Base-by-base conservation (phyloP, 1,140 invertebrate genomes). In the Lycorma delicatula region DNA sequence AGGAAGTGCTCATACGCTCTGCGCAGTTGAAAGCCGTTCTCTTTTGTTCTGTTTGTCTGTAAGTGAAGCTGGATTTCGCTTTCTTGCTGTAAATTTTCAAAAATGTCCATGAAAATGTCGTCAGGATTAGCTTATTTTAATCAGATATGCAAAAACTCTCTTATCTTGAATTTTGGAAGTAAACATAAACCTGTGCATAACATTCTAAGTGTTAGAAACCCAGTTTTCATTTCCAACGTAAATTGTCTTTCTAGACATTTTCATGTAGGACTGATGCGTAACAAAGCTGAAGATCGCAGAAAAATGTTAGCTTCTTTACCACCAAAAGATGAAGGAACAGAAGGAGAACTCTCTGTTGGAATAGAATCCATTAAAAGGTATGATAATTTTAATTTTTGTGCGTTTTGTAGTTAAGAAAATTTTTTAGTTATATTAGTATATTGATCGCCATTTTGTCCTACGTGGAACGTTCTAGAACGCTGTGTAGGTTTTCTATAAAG, bases 271-370 rank as follows among this genome's bases (percentile, higher is more conserved):
- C 49, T 56, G 53, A 54, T 54, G 57, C 59, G 60, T 48, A 68
- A 65, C 22, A 79, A 80, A 67, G 74, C 68, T 11, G 76, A 77
- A 66, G 82, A 84, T 64, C 71, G 77, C 16, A 74, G 75, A 66
- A 71, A 75, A 67, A 77, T 80, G 74, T 60, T 79, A 34, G 71
- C 73, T 28, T 78, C 75, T 22, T 63, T 79, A 62, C 82, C 79
- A 29, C 71, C 67, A 54, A 73, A 70, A 61, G 82, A 87, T 64
- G 79, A 85, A 66, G 86, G 85, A 54, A 85, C 82, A 1, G 71
- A 75, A 31, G 86, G 86, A 38, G 86, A 87, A 74, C 75, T 71
- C 59, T 68, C 67, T 2, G 62, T 79, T 36, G 78, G 82, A 58
- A 77, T 87, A 36, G 82, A 85, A 67, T 67, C 71, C 16, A 20